phyloP scores from a whole-genome alignment of 2,797 vertebrate genomes.

The Fringilla coelebs region DNA sequence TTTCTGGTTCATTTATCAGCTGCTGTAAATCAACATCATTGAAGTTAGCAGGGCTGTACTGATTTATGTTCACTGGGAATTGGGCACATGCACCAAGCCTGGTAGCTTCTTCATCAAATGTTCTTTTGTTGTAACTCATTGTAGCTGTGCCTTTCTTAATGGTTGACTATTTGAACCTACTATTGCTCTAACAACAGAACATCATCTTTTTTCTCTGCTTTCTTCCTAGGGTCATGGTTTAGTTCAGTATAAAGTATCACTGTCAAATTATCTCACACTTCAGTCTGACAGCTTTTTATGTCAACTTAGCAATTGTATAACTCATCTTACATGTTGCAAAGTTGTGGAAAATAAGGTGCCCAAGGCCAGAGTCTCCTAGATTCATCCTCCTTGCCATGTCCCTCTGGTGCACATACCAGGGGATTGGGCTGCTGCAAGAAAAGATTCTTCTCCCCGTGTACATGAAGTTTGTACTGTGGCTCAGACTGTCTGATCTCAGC shows the following conservation, averaged over 20 bases:
- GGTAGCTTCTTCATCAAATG: background rate
- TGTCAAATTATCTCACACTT: background rate
- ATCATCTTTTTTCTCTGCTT: background rate
- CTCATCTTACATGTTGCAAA: background rate
- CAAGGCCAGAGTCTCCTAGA: background rate
- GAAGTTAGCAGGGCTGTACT: background rate
- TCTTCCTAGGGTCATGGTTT: background rate
- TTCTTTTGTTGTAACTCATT: background rate
- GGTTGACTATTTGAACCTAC: background rate
- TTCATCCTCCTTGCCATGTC: background rate
- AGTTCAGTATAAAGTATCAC: background rate
- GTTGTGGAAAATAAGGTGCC: background rate
- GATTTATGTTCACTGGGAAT: constrained; percentile 3
- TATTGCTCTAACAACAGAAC: background rate
- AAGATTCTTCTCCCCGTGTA: background rate
- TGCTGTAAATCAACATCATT: background rate
- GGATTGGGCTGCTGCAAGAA: background rate
- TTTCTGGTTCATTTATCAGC: background rate
- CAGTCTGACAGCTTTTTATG: background rate
- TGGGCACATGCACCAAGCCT: background rate
- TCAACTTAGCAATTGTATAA: background rate
- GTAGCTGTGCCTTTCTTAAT: background rate
- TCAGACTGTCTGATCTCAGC: background rate
- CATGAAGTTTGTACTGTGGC: background rate
- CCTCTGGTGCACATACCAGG: background rate